phyloP scores from a whole-genome alignment of 2,113 vertebrate species.

The Sarotherodon lohbergeri region DNA sequence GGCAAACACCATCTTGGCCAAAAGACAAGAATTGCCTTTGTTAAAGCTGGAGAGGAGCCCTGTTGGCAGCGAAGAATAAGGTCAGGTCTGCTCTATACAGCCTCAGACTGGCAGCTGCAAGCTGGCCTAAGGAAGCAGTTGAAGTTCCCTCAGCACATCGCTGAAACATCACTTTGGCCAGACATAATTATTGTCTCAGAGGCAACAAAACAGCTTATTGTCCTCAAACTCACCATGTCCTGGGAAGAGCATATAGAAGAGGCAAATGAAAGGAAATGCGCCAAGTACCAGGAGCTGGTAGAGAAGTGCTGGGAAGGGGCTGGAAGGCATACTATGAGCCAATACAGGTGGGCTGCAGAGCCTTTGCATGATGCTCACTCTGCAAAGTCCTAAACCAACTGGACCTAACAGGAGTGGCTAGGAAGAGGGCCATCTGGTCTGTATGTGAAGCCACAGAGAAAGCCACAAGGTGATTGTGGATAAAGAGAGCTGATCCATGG shows the following conservation, averaged over 20 bases:
- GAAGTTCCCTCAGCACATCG: neutral
- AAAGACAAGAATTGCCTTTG: neutral
- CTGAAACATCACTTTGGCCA: neutral
- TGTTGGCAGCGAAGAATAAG: neutral
- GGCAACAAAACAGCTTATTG: neutral
- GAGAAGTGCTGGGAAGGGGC: neutral
- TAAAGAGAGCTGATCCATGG: neutral
- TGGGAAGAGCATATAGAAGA: neutral
- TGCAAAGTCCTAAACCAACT: neutral
- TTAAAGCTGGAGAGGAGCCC: neutral
- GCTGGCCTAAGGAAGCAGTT: neutral
- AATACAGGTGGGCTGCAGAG: neutral
- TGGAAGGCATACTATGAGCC: neutral
- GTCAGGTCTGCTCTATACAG: neutral
- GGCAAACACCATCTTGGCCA: neutral
- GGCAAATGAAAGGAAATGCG: neutral
- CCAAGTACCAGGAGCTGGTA: neutral
- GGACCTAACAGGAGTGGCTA: neutral
- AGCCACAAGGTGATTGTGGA: neutral
- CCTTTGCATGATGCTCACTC: neutral
- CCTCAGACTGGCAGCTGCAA: neutral
- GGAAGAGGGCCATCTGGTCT: neutral
- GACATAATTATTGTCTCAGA: neutral
- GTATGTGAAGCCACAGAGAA: neutral
- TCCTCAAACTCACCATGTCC: neutral